phyloP scores from a whole-genome alignment of 2,797 vertebrate species.

The Mus minutoides region DNA sequence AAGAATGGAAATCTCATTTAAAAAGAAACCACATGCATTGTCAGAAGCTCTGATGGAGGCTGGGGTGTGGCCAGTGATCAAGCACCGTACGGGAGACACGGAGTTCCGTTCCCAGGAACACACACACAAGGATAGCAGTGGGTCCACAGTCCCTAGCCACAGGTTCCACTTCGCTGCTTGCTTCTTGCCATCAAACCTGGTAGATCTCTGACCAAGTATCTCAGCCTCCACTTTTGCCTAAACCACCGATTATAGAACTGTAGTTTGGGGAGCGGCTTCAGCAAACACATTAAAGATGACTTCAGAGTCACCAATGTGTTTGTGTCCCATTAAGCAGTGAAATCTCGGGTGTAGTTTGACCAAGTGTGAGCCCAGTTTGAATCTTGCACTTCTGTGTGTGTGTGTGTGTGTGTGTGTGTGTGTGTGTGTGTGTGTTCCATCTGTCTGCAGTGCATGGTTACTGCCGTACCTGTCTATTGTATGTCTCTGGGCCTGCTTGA shows the following conservation, averaged over 20 bases:
- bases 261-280: not conserved
- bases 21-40: not conserved
- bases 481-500: not conserved
- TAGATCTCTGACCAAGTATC: not conserved
- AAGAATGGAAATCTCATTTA: slow-evolving; percentile 3
- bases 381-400: not conserved
- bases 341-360: not conserved
- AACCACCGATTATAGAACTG: not conserved
- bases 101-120: not conserved
- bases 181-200: not conserved
- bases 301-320: not conserved
- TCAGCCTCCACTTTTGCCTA: not conserved
- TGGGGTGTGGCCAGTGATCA: not conserved
- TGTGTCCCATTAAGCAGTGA: not conserved
- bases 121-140: not conserved
- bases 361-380: not conserved
- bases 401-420: too few species aligned
- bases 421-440: not conserved
- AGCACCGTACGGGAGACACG: not conserved
- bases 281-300: not conserved
- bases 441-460: not conserved
- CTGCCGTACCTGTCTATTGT: not conserved
- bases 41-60: not conserved
- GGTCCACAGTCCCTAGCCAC: not conserved
- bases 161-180: not conserved